Conservation (phyloP, 2,888 invertebrate genomes). For the Trachelus stipa region DNA sequence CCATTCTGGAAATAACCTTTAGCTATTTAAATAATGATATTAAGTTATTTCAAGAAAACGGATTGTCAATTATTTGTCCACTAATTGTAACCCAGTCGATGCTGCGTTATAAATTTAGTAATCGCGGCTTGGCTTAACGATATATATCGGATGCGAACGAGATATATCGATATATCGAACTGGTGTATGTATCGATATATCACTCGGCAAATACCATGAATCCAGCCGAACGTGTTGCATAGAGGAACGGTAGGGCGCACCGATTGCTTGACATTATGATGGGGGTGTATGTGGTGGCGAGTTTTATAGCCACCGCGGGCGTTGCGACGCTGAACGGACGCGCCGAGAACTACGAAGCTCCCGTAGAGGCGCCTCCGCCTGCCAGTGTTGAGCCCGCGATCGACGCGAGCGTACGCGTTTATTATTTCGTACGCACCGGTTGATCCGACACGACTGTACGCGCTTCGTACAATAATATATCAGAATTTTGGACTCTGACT, state of each 20-base stretch:
- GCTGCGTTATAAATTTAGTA: no score
- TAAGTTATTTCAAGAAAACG: not conserved
- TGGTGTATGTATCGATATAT: not conserved
- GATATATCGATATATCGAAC: no score
- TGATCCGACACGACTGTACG: not conserved
- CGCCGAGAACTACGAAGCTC: conserved; percentile 53
- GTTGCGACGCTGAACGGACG: conserved; percentile 63
- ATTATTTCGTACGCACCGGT: conserved; percentile 27
- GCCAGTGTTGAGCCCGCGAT: conserved; percentile 64
- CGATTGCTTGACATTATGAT: not conserved
- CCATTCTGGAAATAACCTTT: not conserved
- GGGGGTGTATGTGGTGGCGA: not conserved
- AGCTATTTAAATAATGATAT: not conserved
- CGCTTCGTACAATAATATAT: not conserved
- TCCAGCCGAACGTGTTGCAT: not conserved
- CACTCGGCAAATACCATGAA: not conserved
- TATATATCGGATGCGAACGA: no score
- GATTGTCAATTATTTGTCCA: not conserved
- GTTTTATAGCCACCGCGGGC: conserved; percentile 36
- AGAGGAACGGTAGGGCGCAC: not conserved
- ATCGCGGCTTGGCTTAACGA: no score
- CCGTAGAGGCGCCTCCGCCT: conserved; percentile 11
- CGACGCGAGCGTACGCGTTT: conserved; percentile 62
- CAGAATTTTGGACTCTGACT: not conserved
- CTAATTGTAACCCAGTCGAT: not conserved